Conservation (phyloP, 2,888 invertebrate species). For the Dynastes maya region DNA sequence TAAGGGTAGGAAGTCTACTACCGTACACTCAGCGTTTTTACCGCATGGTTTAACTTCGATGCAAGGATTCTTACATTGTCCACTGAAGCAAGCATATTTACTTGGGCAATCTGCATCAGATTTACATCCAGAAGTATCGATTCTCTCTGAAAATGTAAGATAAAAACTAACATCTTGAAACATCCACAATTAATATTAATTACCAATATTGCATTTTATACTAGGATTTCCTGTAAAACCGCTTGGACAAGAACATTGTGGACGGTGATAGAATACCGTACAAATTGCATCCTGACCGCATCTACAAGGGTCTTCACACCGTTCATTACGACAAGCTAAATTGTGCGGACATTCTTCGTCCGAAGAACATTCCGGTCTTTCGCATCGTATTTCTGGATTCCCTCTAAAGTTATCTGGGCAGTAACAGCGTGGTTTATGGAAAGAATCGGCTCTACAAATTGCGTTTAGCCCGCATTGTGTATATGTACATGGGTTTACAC, state of each 20-base stretch:
- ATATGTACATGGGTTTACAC: constrained; percentile 84
- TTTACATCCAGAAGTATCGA: constrained; percentile 78
- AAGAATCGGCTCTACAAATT: constrained; percentile 82
- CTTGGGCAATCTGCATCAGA: constrained; percentile 90
- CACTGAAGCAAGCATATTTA: constrained; percentile 86
- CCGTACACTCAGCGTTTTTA: constrained; percentile 85
- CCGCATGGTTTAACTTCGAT: constrained; percentile 85
- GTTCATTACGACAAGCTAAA: constrained; percentile 84
- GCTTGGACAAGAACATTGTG: constrained; percentile 87
- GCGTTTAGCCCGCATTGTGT: constrained; percentile 88
- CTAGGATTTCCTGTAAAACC: constrained; percentile 87
- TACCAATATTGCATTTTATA: constrained; percentile 77
- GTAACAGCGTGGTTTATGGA: constrained; percentile 85
- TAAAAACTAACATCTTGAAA: not conserved
- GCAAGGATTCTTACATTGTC: constrained; percentile 87
- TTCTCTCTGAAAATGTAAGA: constrained; percentile 68
- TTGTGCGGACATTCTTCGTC: constrained; percentile 86
- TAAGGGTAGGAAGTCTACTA: constrained; percentile 88
- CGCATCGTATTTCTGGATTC: constrained; percentile 85
- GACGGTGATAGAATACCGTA: constrained; percentile 82
- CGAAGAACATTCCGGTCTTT: constrained; percentile 82
- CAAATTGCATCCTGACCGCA: constrained; percentile 87
- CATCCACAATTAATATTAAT: constrained; percentile 42
- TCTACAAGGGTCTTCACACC: constrained; percentile 88
- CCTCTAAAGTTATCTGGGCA: constrained; percentile 85